Percentiles rank a stretch among this genome's conserved stretches.
These are phyloP conservation scores for Syritta pipiens DNA, from an alignment of 2,888 invertebrate genomes.

Conservation along the genomic window DNA sequence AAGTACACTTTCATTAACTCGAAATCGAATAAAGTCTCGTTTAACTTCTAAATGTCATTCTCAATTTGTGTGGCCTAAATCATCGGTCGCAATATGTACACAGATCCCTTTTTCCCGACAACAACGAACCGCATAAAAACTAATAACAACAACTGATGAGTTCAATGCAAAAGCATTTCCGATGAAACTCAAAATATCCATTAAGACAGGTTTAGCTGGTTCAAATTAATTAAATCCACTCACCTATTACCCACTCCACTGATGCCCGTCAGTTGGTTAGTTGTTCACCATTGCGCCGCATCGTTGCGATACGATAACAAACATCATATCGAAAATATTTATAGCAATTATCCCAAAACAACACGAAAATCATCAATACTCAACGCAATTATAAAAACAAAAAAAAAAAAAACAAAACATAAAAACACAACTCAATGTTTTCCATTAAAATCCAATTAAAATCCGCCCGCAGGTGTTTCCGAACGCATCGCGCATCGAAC, in stretches of 20 bases:
- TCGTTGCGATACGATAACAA: too few species aligned
- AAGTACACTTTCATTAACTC: too few species aligned
- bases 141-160: too few species aligned
- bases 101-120: too few species aligned
- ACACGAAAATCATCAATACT: constrained; percentile 42
- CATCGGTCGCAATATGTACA: too few species aligned
- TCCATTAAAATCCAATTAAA: constrained; percentile 67
- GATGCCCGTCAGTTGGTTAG: neutral
- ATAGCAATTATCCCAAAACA: constrained; percentile 59
- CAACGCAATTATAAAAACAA: constrained; percentile 56
- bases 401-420: too few species aligned
- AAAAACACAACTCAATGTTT: constrained; percentile 39
- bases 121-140: too few species aligned
- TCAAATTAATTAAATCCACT: constrained; percentile 58
- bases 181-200: constrained; percentile 2
- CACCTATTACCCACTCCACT: constrained; percentile 14
- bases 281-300: too few species aligned
- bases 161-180: too few species aligned
- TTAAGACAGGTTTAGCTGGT: constrained; percentile 31
- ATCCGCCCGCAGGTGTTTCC: constrained; percentile 54
- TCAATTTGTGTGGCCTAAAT: too few species aligned
- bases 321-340: constrained; percentile 59
- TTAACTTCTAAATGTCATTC: too few species aligned
- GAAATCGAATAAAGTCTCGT: too few species aligned
- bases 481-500: constrained; percentile 16